phyloP scores from a whole-genome alignment of 1,140 invertebrate genomes.

The Tenebrio molitor region DNA sequence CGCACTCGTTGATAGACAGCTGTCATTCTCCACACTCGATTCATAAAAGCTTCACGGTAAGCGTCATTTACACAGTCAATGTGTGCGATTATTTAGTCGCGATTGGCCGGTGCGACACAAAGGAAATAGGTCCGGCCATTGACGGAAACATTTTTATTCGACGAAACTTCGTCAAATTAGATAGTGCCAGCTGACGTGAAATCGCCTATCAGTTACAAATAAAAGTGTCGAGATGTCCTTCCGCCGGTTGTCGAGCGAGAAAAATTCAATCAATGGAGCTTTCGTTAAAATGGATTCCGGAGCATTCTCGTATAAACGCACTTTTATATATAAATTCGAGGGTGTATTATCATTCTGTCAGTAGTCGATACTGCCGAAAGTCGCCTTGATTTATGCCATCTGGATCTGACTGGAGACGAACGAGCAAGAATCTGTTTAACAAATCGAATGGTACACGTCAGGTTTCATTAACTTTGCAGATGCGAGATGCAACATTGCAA shows the following conservation, averaged over 20 bases:
- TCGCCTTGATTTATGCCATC: constrained; percentile 3
- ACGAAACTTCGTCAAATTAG: constrained; percentile 29
- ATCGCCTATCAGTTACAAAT: constrained; percentile 34
- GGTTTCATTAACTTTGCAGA: no score
- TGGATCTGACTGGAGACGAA: constrained; percentile 1
- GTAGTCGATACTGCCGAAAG: background rate
- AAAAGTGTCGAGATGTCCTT: constrained; percentile 38
- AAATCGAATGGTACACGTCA: no score
- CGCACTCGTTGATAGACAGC: constrained; percentile 1
- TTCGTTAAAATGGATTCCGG: constrained; percentile 35
- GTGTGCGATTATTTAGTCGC: background rate
- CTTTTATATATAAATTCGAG: constrained; percentile 32
- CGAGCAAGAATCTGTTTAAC: no score
- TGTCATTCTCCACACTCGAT: background rate
- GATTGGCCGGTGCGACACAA: constrained; percentile 12
- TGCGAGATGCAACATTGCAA: no score
- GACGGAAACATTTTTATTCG: constrained; percentile 24
- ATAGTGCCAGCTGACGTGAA: constrained; percentile 37
- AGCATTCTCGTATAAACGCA: constrained; percentile 22
- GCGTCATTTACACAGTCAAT: no score
- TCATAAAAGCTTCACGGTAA: no score
- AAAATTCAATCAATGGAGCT: constrained; percentile 34
- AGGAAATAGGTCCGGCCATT: background rate
- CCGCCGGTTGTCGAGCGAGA: constrained; percentile 18
- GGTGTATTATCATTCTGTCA: constrained; percentile 26